Evolutionary conservation across 2,113 vertebrate genomes (phyloP).

Genomic region (Neotoma lepida): DNA sequence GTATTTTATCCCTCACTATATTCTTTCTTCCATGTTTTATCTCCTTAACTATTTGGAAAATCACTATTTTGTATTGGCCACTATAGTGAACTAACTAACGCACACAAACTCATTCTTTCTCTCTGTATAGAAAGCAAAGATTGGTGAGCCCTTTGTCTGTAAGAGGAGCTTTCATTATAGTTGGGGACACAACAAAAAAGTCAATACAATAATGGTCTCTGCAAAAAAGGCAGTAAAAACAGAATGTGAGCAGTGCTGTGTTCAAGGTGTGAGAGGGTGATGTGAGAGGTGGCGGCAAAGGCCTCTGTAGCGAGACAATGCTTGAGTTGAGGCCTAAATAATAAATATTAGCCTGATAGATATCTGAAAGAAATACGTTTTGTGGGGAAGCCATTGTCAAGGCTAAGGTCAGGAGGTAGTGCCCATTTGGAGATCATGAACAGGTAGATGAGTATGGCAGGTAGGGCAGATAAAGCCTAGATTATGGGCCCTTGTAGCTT

Average conservation of each 20-base stretch:
- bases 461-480: not conserved
- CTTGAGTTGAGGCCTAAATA: not conserved
- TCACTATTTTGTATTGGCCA: not conserved
- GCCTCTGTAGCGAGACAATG: not conserved
- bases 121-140: not conserved
- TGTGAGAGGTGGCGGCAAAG: not conserved
- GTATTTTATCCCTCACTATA: not conserved
- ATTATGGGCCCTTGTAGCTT: not conserved
- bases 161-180: not conserved
- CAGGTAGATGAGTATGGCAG: not conserved
- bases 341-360: not conserved
- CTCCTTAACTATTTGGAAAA: constrained; percentile 40
- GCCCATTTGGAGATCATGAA: not conserved
- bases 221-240: not conserved
- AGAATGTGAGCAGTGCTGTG: not conserved
- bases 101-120: not conserved
- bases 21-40: not conserved
- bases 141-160: not conserved
- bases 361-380: not conserved
- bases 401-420: not conserved
- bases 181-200: not conserved
- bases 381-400: not conserved
- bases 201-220: not conserved
- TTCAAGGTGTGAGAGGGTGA: not conserved
- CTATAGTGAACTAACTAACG: not conserved